Conservation (phyloP, 2,113 vertebrate genomes). For the Toxotes chatareus region DNA sequence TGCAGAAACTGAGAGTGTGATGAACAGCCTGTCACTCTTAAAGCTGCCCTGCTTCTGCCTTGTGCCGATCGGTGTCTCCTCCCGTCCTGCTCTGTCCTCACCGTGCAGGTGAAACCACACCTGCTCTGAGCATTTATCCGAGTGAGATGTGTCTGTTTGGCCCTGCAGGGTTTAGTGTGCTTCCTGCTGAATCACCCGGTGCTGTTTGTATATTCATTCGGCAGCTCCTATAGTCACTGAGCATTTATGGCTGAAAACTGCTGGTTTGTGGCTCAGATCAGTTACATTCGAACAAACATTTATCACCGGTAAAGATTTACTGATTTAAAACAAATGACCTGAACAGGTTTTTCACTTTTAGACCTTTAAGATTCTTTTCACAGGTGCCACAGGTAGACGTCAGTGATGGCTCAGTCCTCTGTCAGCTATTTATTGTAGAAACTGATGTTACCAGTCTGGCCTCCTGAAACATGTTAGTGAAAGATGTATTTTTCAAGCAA, state of each 20-base stretch:
- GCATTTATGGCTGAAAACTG: background rate
- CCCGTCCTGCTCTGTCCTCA: conserved; percentile 7
- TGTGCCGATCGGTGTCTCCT: conserved; percentile 15
- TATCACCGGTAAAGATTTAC: too few species aligned
- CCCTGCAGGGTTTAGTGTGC: conserved; percentile 27
- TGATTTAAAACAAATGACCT: too few species aligned
- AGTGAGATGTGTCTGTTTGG: conserved; percentile 4
- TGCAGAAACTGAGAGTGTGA: background rate
- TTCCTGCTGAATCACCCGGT: background rate
- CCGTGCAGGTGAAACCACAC: conserved; percentile 22
- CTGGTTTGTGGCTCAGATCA: background rate
- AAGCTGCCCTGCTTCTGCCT: background rate
- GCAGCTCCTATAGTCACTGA: background rate
- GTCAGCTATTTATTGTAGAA: too few species aligned
- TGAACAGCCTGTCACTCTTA: background rate
- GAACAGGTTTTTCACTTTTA: too few species aligned
- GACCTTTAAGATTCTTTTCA: too few species aligned
- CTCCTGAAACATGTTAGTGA: too few species aligned
- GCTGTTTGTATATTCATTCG: conserved; percentile 7
- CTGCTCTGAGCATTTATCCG: conserved; percentile 21
- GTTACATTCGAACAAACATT: too few species aligned
- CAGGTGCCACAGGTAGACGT: too few species aligned
- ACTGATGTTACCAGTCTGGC: too few species aligned
- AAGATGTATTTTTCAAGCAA: too few species aligned
- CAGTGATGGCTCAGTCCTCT: too few species aligned